Base-by-base conservation (phyloP, 2,113 vertebrate species). In the Carettochelys insculpta region DNA sequence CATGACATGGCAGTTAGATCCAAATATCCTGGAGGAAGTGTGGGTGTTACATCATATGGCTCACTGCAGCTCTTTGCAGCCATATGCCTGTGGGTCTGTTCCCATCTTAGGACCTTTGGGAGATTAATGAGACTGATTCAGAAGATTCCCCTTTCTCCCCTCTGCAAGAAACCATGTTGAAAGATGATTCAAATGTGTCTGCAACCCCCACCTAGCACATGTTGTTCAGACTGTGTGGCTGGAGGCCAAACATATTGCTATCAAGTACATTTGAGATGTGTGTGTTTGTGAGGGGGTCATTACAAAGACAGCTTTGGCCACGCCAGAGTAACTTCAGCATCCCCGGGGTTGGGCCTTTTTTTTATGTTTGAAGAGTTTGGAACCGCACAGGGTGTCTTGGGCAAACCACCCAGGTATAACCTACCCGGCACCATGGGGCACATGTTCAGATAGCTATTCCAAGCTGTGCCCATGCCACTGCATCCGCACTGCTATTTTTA, bases 21-120 rank as follows among this genome's bases (percentile, higher is more conserved):
- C 94, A 94, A 87, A 54, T 20, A 80, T 73, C 94, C 77, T 93
- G 91, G 90, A 87, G 94, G 96, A 84, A 92, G 22, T 82, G 87
- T 85, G 82, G 58, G 80, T 93, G 14, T 93, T 95, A 92, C 77
- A 78, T 96, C 92, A 87, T 5, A 86, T 56, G 86, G 5, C 83
- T 95, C 93, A 86, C 43, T 90, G 86, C 80, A 78, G 76, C 75
- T 89, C 51, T 54, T 34, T 89, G 78, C n/a, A 4, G 82, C 47
- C 94, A 93, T 61, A 54, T 13, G 3, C 54, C 20, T 54, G 80
- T 24, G 78, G 53, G 71, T 13, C 53, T 92, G 68, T 38, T 88
- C 86, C 90, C 50, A 48, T 61, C n/a, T 52, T 41, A 76, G 17
- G 91, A 38, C 58, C 47, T 54, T 58, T 77, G 34, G 85, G 54